Base-by-base conservation (phyloP, 2,888 invertebrate species). In the Nasonia oneida region DNA sequence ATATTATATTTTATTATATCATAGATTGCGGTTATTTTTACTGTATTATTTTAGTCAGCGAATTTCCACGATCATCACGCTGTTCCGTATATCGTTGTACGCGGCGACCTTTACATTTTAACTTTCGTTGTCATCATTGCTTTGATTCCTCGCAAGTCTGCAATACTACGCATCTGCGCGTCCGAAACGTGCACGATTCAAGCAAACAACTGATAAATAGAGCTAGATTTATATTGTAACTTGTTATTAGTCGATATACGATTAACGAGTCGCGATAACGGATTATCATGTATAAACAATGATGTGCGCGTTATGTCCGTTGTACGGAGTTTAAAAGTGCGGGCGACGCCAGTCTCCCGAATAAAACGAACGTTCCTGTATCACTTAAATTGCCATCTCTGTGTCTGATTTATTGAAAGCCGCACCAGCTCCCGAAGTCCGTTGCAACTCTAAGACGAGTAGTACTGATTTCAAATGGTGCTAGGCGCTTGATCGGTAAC, bases 381-480 rank as follows among this genome's bases (percentile, higher is more conserved):
- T 82, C 73, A 87, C 64, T 81, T 81, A 81, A 78, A 71, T 61
- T 67, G 33, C 47, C 42, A 78, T 10, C 10, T 15, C 14, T 50
- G 42, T 15, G 78, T 81, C 15, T 76, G 23, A 10, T 71, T 29
- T 76, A 83, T 83, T 42, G 47, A 47, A 33, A 50, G 29, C 74
- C 61, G 8, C 15, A 33, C 15, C 15, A 2, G 37, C n/a, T 73
- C 42, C 23, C 64, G 4, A 15, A 37, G 37, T 37, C 15, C 39
- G 76, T 70, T 10, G 78, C 10, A 14, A 18, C 67, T 73, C 77
- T 90, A 91, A 92, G 92, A 93, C 91, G 91, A 92, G 93, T 90
- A 92, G 92, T 93, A 93, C 93, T 93, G 93, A 93, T 93, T 93
- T 93, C 93, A 93, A 93, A 93, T 93, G 93, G 93, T 93, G 93